These are phyloP conservation scores for Drosophila quadrilineata DNA, from an alignment of 1,140 invertebrate genomes.

Conservation along the genomic window DNA sequence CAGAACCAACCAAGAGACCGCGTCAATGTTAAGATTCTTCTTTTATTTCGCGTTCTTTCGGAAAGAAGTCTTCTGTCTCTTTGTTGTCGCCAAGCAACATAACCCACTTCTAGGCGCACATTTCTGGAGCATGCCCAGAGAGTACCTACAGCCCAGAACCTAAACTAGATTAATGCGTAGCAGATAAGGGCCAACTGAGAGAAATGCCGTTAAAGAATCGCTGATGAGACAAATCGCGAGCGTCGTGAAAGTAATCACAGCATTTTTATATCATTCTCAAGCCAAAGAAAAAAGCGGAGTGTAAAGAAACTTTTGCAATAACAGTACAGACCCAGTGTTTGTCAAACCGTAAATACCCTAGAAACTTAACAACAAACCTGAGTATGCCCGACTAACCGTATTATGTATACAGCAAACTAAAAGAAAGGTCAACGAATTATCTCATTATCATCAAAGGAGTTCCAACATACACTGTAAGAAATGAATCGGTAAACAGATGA, in stretches of 20 bases:
- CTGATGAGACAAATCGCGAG: slow-evolving; percentile 22
- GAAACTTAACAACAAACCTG: no score
- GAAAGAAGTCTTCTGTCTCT: not conserved
- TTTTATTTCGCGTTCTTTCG: slow-evolving; percentile 17
- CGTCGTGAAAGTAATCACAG: slow-evolving; percentile 26
- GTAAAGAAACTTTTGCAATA: no score
- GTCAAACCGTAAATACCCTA: no score
- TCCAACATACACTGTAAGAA: no score
- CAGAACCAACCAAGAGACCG: slow-evolving; percentile 4
- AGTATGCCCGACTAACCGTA: no score
- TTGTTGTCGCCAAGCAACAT: slow-evolving; percentile 58
- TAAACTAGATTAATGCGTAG: slow-evolving; percentile 72
- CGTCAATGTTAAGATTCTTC: slow-evolving; percentile 54
- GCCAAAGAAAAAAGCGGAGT: no score
- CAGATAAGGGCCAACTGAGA: slow-evolving; percentile 55
- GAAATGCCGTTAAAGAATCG: slow-evolving; percentile 28
- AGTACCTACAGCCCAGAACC: slow-evolving; percentile 31
- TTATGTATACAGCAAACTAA: no score
- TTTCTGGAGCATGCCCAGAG: slow-evolving; percentile 40
- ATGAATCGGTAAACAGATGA: no score
- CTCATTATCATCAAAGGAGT: no score
- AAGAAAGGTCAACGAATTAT: no score
- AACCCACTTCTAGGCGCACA: slow-evolving; percentile 60
- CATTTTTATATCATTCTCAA: not conserved
- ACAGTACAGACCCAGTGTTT: no score